Conservation (phyloP, 2,888 invertebrate genomes). For the Endomychus coccineus region DNA sequence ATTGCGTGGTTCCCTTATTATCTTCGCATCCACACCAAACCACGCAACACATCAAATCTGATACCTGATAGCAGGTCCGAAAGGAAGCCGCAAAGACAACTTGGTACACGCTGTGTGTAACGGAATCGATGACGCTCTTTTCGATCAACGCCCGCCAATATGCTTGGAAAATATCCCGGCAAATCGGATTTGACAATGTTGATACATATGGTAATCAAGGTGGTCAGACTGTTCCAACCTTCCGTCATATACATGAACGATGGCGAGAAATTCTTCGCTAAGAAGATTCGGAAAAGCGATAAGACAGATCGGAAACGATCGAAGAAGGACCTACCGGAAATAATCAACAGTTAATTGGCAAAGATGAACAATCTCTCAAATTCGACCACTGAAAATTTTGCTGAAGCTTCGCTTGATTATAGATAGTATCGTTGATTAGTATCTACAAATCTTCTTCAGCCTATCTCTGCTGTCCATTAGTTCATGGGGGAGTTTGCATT, state of each 20-base stretch:
- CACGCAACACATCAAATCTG: slow-evolving; percentile 68
- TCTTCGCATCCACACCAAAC: slow-evolving; percentile 61
- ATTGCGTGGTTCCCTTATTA: slow-evolving; percentile 81
- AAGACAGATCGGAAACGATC: slow-evolving; percentile 88
- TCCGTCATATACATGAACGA: slow-evolving; percentile 84
- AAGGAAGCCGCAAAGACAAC: slow-evolving; percentile 81
- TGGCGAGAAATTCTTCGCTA: slow-evolving; percentile 83
- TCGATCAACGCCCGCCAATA: slow-evolving; percentile 84
- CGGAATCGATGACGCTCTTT: slow-evolving; percentile 82
- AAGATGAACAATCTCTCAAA: neutral
- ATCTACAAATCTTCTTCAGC: too few species aligned
- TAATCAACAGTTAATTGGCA: slow-evolving; percentile 61
- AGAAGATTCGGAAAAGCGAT: slow-evolving; percentile 81
- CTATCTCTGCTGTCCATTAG: too few species aligned
- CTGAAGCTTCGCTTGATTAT: too few species aligned
- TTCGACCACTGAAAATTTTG: too few species aligned
- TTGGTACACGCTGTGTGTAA: slow-evolving; percentile 81
- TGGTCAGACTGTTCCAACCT: slow-evolving; percentile 77
- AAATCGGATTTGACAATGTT: slow-evolving; percentile 92
- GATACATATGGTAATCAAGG: slow-evolving; percentile 85
- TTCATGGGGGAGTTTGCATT: too few species aligned
- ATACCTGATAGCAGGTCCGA: slow-evolving; percentile 65
- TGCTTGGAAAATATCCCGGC: slow-evolving; percentile 92
- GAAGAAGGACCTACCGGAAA: slow-evolving; percentile 87
- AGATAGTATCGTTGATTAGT: too few species aligned